Base-by-base conservation (phyloP, 2,797 vertebrate genomes). In the Ficedula albicollis region DNA sequence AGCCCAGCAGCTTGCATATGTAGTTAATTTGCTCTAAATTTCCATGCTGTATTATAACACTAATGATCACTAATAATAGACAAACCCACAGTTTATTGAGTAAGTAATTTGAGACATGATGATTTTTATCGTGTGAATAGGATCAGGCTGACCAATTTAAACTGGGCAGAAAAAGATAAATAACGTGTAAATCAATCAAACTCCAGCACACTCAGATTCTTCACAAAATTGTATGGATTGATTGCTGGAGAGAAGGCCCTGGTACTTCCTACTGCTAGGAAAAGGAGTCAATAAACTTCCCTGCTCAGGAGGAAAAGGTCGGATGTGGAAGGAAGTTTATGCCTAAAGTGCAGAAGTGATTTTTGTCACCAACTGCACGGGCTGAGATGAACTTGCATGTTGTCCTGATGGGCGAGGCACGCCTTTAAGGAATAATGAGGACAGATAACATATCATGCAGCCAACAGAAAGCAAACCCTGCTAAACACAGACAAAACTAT, bases 1-100 rank as follows among this genome's bases (percentile, higher is more conserved):
- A 97, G 96, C 95, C 96, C 95, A 96, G 87, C 97, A 95, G 97
- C 95, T 95, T 97, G 96, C 97, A 97, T 97, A 97, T 98, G 97
- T 96, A 95, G 97, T 97, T 98, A 98, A 98, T 98, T 98, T 98
- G 97, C 98, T 98, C 97, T 96, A 97, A 97, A 98, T 98, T 98
- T 98, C 97, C 97, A 98, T 96, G 98, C 97, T 96, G 97, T 92
- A 97, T 98, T 98, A 97, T 98, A 98, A 97, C 97, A 87, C 97
- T 98, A 98, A 98, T 98, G 98, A 98, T 98, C 96, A 97, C 98
- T 98, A 98, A 98, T 98, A 98, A 98, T 96, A 98, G 97, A 98
- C 97, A 98, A 98, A 98, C 97, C 97, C 98, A 97, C 98, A 98
- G 97, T 98, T 98, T 98, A 98, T 98, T 98, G 97, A 98, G 98